Conservation (phyloP, 1,140 invertebrate genomes). For the Gonatopus flavifemur region DNA sequence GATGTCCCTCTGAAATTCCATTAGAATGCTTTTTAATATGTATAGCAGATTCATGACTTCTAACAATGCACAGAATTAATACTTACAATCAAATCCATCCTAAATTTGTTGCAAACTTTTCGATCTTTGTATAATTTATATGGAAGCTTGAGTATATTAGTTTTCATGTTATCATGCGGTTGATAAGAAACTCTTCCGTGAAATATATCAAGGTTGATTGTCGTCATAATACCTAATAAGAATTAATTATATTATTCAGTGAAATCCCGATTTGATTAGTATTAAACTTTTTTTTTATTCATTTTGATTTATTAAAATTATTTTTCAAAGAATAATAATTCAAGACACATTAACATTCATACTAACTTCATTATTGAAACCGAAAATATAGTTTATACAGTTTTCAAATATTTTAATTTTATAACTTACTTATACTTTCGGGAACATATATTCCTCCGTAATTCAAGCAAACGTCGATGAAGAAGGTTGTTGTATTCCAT, state of each 20-base stretch:
- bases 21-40: neutral
- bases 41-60: too few relatives aligned
- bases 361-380: neutral
- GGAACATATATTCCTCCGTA: slow-evolving; percentile 35
- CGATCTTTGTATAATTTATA: slow-evolving; percentile 9
- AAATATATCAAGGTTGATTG: slow-evolving; percentile 33
- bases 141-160: slow-evolving; percentile 13
- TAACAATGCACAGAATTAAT: neutral
- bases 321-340: too few relatives aligned
- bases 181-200: slow-evolving; percentile 30
- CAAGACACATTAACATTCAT: too few relatives aligned
- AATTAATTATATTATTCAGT: slow-evolving; percentile 2
- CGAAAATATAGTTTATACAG: slow-evolving; percentile 5
- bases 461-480: slow-evolving; percentile 29
- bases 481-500: slow-evolving; percentile 51
- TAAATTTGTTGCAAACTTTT: slow-evolving; percentile 4
- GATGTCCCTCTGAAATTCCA: slow-evolving; percentile 32
- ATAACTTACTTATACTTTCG: slow-evolving; percentile 36
- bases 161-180: neutral
- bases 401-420: too few relatives aligned
- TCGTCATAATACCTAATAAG: slow-evolving; percentile 14
- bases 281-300: too few relatives aligned
- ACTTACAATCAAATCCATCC: slow-evolving; percentile 26
- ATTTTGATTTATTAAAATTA: too few relatives aligned
- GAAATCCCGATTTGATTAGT: too few relatives aligned